Base-by-base conservation (phyloP, 64 coral and sea anemone species). In the Dendronephthya gigantea region DNA sequence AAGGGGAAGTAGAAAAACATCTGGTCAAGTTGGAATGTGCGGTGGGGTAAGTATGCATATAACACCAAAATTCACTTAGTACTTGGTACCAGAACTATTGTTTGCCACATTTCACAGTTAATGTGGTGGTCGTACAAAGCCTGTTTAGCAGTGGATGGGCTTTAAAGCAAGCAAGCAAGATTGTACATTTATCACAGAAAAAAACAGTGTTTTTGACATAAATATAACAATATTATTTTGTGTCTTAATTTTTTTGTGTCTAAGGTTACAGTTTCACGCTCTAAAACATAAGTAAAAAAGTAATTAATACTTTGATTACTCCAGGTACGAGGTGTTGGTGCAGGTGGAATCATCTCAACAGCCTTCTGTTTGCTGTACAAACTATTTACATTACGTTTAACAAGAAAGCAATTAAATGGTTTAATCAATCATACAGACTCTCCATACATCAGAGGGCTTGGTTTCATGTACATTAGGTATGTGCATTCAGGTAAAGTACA, bases 11-110 rank as follows among this genome's bases (percentile, higher is more conserved):
- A 83, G 95, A 82, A 98, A 98, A 34, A 98, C 95, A 2, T 88
- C 95, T 7, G 95, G 95, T 45, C 95, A 98, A 85, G 95, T 98
- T 85, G 95, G 95, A 36, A 98, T 98, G 95, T 98, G 95, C 79
- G 95, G 95, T 52, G 95, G 95, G 90, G 95, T 98, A 92, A 83
- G 95, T 68, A 81, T 66, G 29, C 58, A 66, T 66, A 66, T 66
- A 15, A 22, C 58, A 66, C 22, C 58, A 6, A 66, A 66, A 66
- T 3, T 15, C 19, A 66, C 58, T 6, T 66, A 17, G 6, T 66
- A n/a, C 58, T 66, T n/a, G n/a, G n/a, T n/a, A n/a, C n/a, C n/a
- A n/a, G n/a, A n/a, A n/a, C n/a, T n/a, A n/a, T n/a, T n/a, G n/a
- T n/a, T n/a, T n/a, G n/a, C n/a, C n/a, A n/a, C n/a, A n/a, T n/a